These are phyloP conservation scores for Drosophila kohkoa DNA, from an alignment of 1,140 invertebrate species.

Conservation along the genomic window DNA sequence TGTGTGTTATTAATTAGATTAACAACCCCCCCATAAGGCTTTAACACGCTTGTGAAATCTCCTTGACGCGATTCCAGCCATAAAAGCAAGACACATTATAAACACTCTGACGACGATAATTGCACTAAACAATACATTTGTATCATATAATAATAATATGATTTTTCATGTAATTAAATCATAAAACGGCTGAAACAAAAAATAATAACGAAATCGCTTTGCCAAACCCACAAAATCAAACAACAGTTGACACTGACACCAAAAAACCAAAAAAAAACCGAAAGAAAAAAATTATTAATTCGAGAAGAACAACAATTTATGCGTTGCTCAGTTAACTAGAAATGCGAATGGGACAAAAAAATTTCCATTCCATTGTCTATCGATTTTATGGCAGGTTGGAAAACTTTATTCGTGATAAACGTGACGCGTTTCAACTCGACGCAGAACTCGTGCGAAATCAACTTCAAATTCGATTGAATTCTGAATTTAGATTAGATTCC, in stretches of 20 bases:
- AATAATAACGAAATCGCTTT: slow-evolving; percentile 52
- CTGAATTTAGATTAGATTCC: slow-evolving; percentile 44
- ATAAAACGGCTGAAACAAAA: slow-evolving; percentile 49
- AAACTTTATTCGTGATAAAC: slow-evolving; percentile 41
- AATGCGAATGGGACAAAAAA: slow-evolving; percentile 36
- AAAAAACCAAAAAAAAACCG: slow-evolving; percentile 44
- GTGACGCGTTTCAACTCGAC: background rate
- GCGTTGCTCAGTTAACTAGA: slow-evolving; percentile 31
- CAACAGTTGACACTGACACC: slow-evolving; percentile 70
- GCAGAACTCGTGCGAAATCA: slow-evolving; percentile 30
- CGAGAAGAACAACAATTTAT: slow-evolving; percentile 35
- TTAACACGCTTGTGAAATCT: slow-evolving; percentile 62
- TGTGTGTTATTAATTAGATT: slow-evolving; percentile 70
- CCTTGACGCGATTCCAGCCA: slow-evolving; percentile 46
- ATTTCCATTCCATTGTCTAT: slow-evolving; percentile 56
- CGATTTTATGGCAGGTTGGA: slow-evolving; percentile 43
- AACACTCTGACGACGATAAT: slow-evolving; percentile 66
- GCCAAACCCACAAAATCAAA: slow-evolving; percentile 71
- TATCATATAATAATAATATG: slow-evolving; percentile 67
- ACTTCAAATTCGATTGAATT: slow-evolving; percentile 44
- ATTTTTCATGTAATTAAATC: slow-evolving; percentile 66
- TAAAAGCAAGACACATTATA: slow-evolving; percentile 65
- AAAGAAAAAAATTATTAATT: slow-evolving; percentile 55
- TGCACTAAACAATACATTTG: slow-evolving; percentile 56
- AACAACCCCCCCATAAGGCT: slow-evolving; percentile 53